A percentile compares a stretch with the other conserved stretches of the same genome.
phyloP scores from a whole-genome alignment of 2,888 invertebrate genomes.

The Doris montereyensis region DNA sequence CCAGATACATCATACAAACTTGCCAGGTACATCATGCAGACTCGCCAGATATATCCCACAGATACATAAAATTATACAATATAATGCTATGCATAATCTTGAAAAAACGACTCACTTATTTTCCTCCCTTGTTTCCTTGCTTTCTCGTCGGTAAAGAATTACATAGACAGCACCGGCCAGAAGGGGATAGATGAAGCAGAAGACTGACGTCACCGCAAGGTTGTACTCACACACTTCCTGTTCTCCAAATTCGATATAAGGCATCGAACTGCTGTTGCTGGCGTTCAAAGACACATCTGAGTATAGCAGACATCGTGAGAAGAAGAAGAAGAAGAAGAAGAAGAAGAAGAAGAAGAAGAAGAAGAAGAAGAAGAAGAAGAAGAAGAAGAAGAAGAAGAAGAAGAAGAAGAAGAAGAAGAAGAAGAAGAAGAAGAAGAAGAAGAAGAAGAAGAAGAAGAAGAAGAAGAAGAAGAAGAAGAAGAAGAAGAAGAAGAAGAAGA shows the following conservation, averaged over 20 bases:
- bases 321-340: slow-evolving; percentile 18
- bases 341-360: no score
- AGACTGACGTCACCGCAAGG: slow-evolving; percentile 43
- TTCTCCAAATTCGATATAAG: slow-evolving; percentile 43
- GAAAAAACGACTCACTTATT: slow-evolving; percentile 33
- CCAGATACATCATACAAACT: no score
- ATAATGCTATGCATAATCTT: no score
- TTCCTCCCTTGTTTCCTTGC: slow-evolving; percentile 32
- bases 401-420: neutral
- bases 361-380: no score
- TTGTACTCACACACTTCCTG: slow-evolving; percentile 46
- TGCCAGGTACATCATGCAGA: no score
- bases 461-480: no score
- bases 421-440: neutral
- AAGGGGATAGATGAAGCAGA: slow-evolving; percentile 45
- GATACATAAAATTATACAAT: no score
- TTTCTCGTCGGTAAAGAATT: slow-evolving; percentile 43
- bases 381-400: no score
- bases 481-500: neutral
- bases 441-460: neutral
- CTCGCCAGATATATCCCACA: no score
- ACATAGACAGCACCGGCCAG: slow-evolving; percentile 35
- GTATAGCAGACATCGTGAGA: slow-evolving; percentile 45
- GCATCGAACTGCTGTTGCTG: neutral
- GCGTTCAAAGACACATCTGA: slow-evolving; percentile 39